Evolutionary conservation across 2,113 vertebrate genomes (phyloP), one percentile per base, ranked within the genome.

Genomic region (Rhipidura dahli): DNA sequence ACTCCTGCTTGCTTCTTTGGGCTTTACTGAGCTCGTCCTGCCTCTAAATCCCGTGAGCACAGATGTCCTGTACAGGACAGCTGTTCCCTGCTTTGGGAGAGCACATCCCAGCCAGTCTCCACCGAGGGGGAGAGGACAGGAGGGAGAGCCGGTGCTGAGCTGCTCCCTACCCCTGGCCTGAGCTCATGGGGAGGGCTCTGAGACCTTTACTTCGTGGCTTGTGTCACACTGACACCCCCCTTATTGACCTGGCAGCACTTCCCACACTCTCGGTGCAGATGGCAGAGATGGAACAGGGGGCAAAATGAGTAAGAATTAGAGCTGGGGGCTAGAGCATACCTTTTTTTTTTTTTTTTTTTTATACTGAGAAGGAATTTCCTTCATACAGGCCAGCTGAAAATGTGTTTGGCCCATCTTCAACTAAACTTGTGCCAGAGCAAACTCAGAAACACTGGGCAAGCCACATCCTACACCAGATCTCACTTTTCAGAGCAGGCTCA

Each of bases 11-110:
- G 30, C 23, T 64, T 3, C 72, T 70, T 26, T 8, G 39, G 65
- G 37, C 37, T 37, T 39, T 15, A 18, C 47, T 35, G 37, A 33
- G 45, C 42, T 30, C 6, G 9, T 21, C 31, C 19, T 7, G 14
- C 69, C 69, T 18, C 22, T 13, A 33, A 40, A 33, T 2, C 12
- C 35, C 5, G 0, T 15, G 20, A 50, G 11, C 0, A 0, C 27
- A 3, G 26, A 9, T 21, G 11, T 40, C 37, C 37, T 12, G 47
- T 2, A 14, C 24, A 8, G 7, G 33, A 35, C 27, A 45, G 40
- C 18, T 30, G 15, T 4, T 73, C 42, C 2, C n/a, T 21, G 15
- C 37, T 1, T 0, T 13, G 47, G 27, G 40, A 39, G 31, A 63
- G 7, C 39, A 4, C 63, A 31, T 27, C 51, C n/a, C 57, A 65